Conservation (phyloP, 2,113 vertebrate species). For the Gallinago paraguaiae region DNA sequence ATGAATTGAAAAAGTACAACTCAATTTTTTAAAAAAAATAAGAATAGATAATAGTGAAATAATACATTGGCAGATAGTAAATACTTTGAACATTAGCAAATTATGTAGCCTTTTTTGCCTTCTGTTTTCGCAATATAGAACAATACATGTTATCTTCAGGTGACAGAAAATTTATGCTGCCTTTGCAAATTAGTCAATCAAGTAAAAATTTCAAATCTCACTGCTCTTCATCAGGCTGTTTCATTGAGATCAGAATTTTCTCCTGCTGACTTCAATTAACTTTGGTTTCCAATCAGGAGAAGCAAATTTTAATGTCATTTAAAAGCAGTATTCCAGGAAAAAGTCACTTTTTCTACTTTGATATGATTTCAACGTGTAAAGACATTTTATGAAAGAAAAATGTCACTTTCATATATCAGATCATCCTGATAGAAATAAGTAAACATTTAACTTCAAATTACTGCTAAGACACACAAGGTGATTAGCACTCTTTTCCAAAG, state of each 20-base stretch:
- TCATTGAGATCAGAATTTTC: background rate
- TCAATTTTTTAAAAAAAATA: fast-evolving
- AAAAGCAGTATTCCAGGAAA: background rate
- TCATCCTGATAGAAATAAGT: background rate
- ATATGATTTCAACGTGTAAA: background rate
- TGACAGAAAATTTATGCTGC: background rate
- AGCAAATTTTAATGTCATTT: background rate
- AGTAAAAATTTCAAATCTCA: background rate
- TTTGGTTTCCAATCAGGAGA: background rate
- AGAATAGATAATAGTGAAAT: background rate
- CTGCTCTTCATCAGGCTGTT: background rate
- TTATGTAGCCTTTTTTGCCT: background rate
- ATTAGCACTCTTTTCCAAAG: background rate
- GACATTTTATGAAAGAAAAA: background rate
- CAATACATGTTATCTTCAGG: background rate
- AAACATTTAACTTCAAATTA: background rate
- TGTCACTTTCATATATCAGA: background rate
- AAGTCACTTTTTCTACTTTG: background rate
- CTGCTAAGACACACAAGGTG: background rate
- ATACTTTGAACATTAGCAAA: background rate
- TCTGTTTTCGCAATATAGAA: background rate
- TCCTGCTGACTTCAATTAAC: background rate
- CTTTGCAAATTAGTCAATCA: background rate
- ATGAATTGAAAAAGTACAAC: fast-evolving
- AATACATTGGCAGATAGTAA: background rate